Evolutionary conservation across 2,797 vertebrate genomes (phyloP).

Genomic region (Pangasius mekongensis): DNA sequence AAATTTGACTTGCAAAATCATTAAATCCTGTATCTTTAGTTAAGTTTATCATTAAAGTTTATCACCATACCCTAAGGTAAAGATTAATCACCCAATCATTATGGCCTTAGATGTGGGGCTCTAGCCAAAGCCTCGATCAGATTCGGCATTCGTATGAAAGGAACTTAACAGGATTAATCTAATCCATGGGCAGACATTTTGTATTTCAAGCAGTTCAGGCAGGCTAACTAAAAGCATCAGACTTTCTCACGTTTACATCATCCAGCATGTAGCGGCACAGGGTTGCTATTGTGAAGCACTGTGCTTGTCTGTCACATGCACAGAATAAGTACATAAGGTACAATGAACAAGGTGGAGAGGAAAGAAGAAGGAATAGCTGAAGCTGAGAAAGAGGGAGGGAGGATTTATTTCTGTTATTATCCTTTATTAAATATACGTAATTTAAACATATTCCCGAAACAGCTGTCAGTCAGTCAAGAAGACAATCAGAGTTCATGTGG

Average conservation of each 20-base stretch:
- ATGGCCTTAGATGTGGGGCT: neutral
- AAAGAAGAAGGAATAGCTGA: constrained; percentile 9
- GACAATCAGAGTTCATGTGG: constrained; percentile 2
- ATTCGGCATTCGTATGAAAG: constrained; percentile 31
- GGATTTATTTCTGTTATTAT: constrained; percentile 17
- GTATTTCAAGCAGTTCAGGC: constrained; percentile 43
- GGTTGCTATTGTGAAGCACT: constrained; percentile 25
- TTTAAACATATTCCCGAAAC: constrained; percentile 14
- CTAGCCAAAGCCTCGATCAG: constrained; percentile 3
- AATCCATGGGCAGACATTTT: constrained; percentile 47
- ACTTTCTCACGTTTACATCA: constrained; percentile 49
- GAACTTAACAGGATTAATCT: constrained; percentile 29
- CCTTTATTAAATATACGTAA: constrained; percentile 38
- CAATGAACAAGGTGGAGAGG: neutral
- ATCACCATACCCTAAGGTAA: neutral
- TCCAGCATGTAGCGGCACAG: constrained; percentile 18
- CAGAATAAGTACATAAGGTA: constrained; percentile 10
- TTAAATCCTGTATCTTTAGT: neutral
- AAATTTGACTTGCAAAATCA: neutral
- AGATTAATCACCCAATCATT: neutral
- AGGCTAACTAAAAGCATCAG: constrained; percentile 15
- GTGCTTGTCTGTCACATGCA: constrained; percentile 4
- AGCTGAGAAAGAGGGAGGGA: neutral
- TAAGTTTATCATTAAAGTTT: neutral
- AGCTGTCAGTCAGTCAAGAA: constrained; percentile 25